These are phyloP conservation scores for Parthenolecanium corni DNA, from an alignment of 2,888 invertebrate genomes.

Conservation along the genomic window DNA sequence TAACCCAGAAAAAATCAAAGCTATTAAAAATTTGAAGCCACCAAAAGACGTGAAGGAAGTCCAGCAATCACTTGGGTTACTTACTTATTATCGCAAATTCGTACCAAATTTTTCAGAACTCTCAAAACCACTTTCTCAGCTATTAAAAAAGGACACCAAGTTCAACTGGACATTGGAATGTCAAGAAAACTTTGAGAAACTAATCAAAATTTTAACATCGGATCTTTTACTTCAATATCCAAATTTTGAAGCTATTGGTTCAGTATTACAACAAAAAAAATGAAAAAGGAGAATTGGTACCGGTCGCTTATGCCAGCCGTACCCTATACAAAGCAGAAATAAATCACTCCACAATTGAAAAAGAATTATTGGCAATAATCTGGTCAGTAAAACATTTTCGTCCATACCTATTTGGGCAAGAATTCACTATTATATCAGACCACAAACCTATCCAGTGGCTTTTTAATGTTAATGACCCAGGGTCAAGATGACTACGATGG, in stretches of 20 bases:
- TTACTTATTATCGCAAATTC: neutral
- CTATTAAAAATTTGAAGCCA: conserved; percentile 9
- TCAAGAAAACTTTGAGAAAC: neutral
- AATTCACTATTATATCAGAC: conserved; percentile 9
- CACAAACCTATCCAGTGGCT: neutral
- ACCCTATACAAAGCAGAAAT: conserved; percentile 35
- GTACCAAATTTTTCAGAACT: neutral
- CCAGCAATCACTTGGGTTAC: neutral
- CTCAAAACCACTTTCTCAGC: neutral
- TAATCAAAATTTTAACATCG: neutral
- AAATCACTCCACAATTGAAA: conserved; percentile 35
- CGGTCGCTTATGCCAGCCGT: conserved; percentile 36
- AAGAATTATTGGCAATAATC: conserved; percentile 36
- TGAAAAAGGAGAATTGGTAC: conserved; percentile 36
- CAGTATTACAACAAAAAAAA: conserved; percentile 34
- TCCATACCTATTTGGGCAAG: conserved; percentile 33
- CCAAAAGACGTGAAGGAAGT: conserved; percentile 4
- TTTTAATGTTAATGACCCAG: neutral
- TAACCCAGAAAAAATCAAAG: conserved; percentile 16
- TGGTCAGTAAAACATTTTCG: conserved; percentile 35
- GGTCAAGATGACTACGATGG: neutral
- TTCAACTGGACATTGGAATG: neutral
- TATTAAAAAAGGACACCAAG: neutral
- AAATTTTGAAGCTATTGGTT: conserved; percentile 34
- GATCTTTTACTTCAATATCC: conserved; percentile 2